A percentile compares a stretch with the other conserved stretches of the same genome.
These are phyloP conservation scores for Sebastiscus tertius DNA, from an alignment of 2,797 vertebrate genomes.

Conservation along the genomic window DNA sequence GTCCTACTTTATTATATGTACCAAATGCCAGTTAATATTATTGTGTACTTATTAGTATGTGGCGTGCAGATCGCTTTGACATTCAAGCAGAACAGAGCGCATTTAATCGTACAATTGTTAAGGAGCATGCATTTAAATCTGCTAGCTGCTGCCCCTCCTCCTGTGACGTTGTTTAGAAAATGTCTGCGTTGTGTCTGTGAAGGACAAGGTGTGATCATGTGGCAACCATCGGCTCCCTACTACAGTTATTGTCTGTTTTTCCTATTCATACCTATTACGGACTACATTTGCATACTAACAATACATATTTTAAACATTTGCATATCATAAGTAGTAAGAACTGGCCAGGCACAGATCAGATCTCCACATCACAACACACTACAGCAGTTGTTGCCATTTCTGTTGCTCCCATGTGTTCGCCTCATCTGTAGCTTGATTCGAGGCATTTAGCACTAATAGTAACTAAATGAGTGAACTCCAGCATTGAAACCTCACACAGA, in stretches of 20 bases:
- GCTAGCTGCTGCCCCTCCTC: not conserved
- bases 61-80: not conserved
- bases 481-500: not conserved
- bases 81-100: not conserved
- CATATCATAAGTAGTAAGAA: slow-evolving; percentile 49
- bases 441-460: not conserved
- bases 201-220: slow-evolving; percentile 41
- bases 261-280: slow-evolving; percentile 50
- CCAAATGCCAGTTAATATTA: not conserved
- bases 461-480: not conserved
- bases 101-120: not conserved
- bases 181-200: slow-evolving; percentile 11
- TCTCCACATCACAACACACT: slow-evolving; percentile 21
- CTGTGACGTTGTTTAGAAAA: not conserved
- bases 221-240: slow-evolving; percentile 16
- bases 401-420: not conserved
- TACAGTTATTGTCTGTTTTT: slow-evolving; percentile 43
- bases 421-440: slow-evolving; percentile 6
- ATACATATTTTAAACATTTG: slow-evolving; percentile 57
- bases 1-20: not conserved
- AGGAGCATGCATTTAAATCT: not conserved
- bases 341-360: slow-evolving; percentile 28
- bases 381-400: not conserved
- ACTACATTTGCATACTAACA: slow-evolving; percentile 64
- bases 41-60: not conserved